Conservation (phyloP, 37 sponge, comb jelly and placozoan genomes). For the Diacarnus erythraeanus region DNA sequence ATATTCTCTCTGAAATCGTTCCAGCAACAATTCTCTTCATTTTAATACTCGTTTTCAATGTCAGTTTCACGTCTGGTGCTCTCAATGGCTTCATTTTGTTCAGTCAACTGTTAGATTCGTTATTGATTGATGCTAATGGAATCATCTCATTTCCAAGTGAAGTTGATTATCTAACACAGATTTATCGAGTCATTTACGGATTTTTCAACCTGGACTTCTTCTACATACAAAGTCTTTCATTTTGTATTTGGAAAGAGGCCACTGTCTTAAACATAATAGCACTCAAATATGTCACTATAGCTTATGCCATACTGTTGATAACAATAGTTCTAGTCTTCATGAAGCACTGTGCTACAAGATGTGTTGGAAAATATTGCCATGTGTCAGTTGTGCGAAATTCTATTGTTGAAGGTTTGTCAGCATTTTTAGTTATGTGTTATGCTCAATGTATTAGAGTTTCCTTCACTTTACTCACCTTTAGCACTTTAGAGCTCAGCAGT, state of each 20-base stretch:
- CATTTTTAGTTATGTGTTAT: conserved; percentile 37
- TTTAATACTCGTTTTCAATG: conserved; percentile 11
- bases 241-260: neutral
- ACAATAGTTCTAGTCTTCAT: conserved; percentile 9
- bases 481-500: neutral
- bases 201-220: neutral
- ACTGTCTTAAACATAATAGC: neutral
- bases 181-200: neutral
- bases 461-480: neutral
- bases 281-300: neutral
- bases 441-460: conserved; percentile 33
- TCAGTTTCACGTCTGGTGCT: conserved; percentile 43
- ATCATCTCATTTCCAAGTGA: neutral
- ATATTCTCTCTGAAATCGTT: conserved; percentile 45
- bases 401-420: conserved; percentile 34
- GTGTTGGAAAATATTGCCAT: neutral
- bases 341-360: conserved; percentile 12
- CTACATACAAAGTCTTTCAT: neutral
- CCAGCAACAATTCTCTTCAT: conserved; percentile 44
- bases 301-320: neutral
- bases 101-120: conserved; percentile 22
- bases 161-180: too few relatives aligned
- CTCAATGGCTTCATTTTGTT: conserved; percentile 39
- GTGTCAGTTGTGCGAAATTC: neutral
- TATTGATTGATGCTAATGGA: conserved; percentile 18